Percentiles rank a stretch among this genome's conserved stretches.
Conservation (phyloP, 2,888 invertebrate genomes). For the Papilio protenor region DNA sequence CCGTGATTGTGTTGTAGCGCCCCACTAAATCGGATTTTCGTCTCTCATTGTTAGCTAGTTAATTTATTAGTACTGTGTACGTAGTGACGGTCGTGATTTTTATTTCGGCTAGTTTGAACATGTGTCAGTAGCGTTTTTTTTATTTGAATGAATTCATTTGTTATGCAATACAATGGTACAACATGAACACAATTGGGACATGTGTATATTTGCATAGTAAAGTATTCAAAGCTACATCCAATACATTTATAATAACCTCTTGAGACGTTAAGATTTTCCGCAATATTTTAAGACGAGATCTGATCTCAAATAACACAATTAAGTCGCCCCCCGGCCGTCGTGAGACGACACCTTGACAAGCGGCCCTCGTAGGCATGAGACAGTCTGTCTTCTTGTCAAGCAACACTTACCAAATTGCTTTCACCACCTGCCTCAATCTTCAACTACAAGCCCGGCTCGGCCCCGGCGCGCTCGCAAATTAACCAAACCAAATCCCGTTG, state of each 20-base stretch:
- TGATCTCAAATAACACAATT: constrained; percentile 42
- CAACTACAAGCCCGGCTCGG: constrained; percentile 18
- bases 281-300: constrained; percentile 25
- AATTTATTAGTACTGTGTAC: constrained; percentile 57
- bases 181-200: not conserved
- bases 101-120: constrained; percentile 36
- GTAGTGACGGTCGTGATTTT: constrained; percentile 54
- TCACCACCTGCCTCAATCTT: constrained; percentile 42
- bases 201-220: not conserved
- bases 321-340: constrained; percentile 23
- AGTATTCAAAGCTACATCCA: not conserved
- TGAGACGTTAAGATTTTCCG: constrained; percentile 17
- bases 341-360: constrained; percentile 41
- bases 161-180: constrained; percentile 8
- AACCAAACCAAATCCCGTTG: constrained; percentile 23
- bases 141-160: constrained; percentile 1
- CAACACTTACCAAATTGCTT: constrained; percentile 40
- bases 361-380: constrained; percentile 37
- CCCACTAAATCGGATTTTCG: constrained; percentile 73
- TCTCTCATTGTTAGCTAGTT: constrained; percentile 63
- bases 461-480: constrained; percentile 18
- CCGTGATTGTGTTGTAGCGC: constrained; percentile 74
- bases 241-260: constrained; percentile 6
- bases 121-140: constrained; percentile 12
- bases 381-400: constrained; percentile 43